phyloP scores from a whole-genome alignment of 2,113 vertebrate genomes.

The Turdus rufiventris region DNA sequence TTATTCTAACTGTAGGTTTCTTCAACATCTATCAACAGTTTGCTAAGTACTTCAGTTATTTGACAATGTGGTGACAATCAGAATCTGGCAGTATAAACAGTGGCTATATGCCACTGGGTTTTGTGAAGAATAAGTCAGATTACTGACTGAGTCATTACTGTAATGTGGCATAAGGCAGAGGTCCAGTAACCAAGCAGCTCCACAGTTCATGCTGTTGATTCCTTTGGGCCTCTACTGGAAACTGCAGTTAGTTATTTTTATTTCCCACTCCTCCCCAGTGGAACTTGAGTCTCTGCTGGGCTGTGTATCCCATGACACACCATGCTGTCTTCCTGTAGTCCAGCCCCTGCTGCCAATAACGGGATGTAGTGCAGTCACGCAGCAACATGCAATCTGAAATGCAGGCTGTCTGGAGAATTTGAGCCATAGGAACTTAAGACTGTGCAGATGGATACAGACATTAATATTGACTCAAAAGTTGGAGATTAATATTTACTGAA shows the following conservation, averaged over 20 bases:
- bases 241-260: not conserved
- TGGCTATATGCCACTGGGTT: slow-evolving; percentile 69
- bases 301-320: not conserved
- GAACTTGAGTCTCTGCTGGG: not conserved
- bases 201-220: not conserved
- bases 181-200: not conserved
- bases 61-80: slow-evolving; percentile 69
- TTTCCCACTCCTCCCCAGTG: not conserved
- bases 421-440: not conserved
- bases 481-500: not conserved
- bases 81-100: not conserved
- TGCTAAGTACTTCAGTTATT: slow-evolving; percentile 74
- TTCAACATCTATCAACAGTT: slow-evolving; percentile 55
- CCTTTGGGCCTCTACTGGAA: not conserved
- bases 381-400: not conserved
- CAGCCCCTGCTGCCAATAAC: not conserved
- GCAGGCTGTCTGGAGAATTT: not conserved
- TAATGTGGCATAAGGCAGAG: not conserved
- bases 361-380: no score
- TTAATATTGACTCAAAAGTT: not conserved
- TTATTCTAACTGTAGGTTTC: not conserved
- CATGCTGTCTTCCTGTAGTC: not conserved
- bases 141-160: not conserved
- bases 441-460: not conserved
- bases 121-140: slow-evolving; percentile 70